Base-by-base conservation (phyloP, 2,797 vertebrate species). In the Ciconia nigra region DNA sequence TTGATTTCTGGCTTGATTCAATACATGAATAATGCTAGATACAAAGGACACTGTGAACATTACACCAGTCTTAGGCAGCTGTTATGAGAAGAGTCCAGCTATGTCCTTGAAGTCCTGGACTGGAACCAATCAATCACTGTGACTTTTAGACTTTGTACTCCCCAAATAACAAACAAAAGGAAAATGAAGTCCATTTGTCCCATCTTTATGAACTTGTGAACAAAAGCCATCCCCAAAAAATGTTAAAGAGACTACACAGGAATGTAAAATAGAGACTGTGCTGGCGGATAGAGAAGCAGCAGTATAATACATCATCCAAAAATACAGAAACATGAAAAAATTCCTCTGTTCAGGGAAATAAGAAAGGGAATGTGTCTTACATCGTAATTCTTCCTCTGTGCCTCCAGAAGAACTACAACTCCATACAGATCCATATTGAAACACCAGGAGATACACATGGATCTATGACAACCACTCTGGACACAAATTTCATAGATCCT, bases 1-100 rank as follows among this genome's bases (percentile, higher is more conserved):
- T 86, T 95, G 89, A 86, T 80, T 87, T 74, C 51, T 95, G 85
- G 46, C 87, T 92, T 74, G 37, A 79, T 80, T 79, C 73, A 94
- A 39, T 88, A 81, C 49, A n/a, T 89, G 85, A 87, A 76, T 83
- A 83, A 78, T 70, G 63, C 55, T 73, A 52, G 66, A 42, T 51
- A 41, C 25, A 85, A 83, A 87, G 80, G 84, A 33, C 54, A 77
- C 26, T 31, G 52, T 37, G 55, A 85, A 41, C 49, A 65, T 14
- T 85, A 71, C 65, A 41, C 57, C 57, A 57, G 49, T 57, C 46
- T 70, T 46, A 63, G 62, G 35, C 44, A 92, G 77, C 78, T 76
- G 26, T 79, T 92, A 26, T 1, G 4, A 78, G 79, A 91, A 10
- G 28, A 93, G 41, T 22, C 37, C 49, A 74, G 49, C 63, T 54